phyloP scores from a whole-genome alignment of 30 jellyfish, hydroid and myxozoan genomes.

The Turritopsis dohrnii region DNA sequence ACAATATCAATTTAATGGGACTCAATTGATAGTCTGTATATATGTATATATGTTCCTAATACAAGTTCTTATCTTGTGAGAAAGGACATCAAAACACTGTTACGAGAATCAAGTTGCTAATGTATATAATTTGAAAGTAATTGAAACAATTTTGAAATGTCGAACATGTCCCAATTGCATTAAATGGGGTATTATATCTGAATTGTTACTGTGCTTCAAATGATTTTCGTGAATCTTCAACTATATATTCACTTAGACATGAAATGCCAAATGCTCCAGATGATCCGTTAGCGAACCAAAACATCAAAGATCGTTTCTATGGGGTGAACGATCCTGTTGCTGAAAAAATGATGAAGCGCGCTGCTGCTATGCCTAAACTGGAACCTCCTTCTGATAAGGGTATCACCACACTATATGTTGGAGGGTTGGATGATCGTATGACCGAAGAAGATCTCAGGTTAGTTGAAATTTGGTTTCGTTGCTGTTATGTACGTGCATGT shows the following conservation, averaged over 20 bases:
- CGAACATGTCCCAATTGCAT: no score
- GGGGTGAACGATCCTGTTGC: slow-evolving; percentile 98
- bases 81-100: no score
- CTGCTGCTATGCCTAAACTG: slow-evolving; percentile 83
- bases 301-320: slow-evolving; percentile 81
- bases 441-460: slow-evolving; percentile 80
- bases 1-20: no score
- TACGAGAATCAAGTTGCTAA: no score
- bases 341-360: slow-evolving; percentile 68
- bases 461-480: not conserved
- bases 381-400: slow-evolving; percentile 87
- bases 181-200: no score
- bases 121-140: no score
- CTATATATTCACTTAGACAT: slow-evolving; percentile 79
- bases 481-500: not conserved
- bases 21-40: no score
- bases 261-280: slow-evolving; percentile 98
- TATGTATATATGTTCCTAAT: no score
- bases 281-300: slow-evolving; percentile 81
- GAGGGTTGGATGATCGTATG: slow-evolving; percentile 84
- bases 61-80: no score
- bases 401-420: slow-evolving; percentile 85
- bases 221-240: no score
- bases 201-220: no score
- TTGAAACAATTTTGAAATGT: no score